These are phyloP conservation scores for Potorous gilbertii DNA, from an alignment of 2,797 vertebrate genomes.

Conservation along the genomic window DNA sequence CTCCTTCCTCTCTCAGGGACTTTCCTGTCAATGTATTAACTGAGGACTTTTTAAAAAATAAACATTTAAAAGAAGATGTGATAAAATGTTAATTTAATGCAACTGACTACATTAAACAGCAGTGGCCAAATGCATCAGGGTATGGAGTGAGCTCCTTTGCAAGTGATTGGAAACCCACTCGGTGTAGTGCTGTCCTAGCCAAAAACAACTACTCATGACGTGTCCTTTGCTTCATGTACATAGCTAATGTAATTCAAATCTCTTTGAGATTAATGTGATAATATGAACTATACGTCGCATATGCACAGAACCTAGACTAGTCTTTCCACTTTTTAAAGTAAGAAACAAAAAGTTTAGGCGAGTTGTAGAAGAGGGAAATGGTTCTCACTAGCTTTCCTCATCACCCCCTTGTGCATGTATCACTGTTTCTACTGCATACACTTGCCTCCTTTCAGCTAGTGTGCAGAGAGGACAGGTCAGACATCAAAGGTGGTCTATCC, in stretches of 20 bases:
- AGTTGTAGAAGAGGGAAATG: background rate
- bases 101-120: background rate
- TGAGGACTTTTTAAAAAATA: background rate
- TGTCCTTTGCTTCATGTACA: rapidly evolving
- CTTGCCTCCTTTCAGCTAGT: background rate
- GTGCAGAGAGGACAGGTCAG: background rate
- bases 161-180: rapidly evolving
- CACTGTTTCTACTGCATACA: background rate
- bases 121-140: background rate
- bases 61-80: slow-evolving; percentile 27
- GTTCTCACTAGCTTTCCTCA: background rate
- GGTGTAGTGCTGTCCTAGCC: slow-evolving; percentile 17
- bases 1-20: background rate
- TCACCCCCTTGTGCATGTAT: background rate
- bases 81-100: slow-evolving; percentile 35
- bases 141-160: slow-evolving; percentile 13
- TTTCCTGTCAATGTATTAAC: background rate
- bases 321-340: background rate
- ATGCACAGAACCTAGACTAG: background rate
- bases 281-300: background rate
- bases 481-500: background rate
- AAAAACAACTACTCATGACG: rapidly evolving
- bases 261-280: slow-evolving; percentile 23
- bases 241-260: background rate
- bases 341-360: slow-evolving; percentile 26